Percentiles rank a stretch among this genome's conserved stretches.
Conservation (phyloP, 2,797 vertebrate genomes). For the Chiropotes sagulatus region DNA sequence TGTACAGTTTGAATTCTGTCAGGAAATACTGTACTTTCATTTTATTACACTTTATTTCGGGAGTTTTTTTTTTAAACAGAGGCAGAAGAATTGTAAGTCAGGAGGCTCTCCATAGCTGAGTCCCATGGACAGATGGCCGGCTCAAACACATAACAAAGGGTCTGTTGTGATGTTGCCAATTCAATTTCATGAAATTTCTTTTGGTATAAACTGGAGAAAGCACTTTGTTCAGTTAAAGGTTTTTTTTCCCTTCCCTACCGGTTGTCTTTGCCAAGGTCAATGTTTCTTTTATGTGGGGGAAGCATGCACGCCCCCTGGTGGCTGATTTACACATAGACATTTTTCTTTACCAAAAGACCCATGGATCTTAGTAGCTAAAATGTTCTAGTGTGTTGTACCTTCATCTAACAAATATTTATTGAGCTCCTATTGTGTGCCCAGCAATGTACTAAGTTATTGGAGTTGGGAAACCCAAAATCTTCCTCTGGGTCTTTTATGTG, state of each 20-base stretch:
- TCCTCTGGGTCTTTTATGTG: not conserved
- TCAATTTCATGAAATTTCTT: conserved; percentile 59
- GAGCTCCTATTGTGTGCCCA: not conserved
- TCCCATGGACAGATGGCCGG: conserved; percentile 47
- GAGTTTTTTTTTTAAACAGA: conserved; percentile 18
- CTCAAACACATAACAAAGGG: conserved; percentile 54
- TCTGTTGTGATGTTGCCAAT: conserved; percentile 63
- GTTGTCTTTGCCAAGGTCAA: conserved; percentile 65
- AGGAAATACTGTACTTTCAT: conserved; percentile 54
- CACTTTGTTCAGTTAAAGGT: conserved; percentile 62
- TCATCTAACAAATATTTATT: not conserved
- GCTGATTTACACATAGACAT: not conserved
- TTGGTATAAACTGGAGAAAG: conserved; percentile 71
- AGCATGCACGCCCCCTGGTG: conserved; percentile 64
- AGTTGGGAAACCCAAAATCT: not conserved
- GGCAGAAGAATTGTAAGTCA: conserved; percentile 16
- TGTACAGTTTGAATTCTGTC: conserved; percentile 54
- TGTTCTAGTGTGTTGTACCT: not conserved
- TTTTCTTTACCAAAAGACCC: not conserved
- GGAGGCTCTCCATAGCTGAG: conserved; percentile 22
- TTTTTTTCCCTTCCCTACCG: not conserved
- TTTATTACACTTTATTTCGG: conserved; percentile 49
- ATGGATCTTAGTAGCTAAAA: not conserved
- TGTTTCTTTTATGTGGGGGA: conserved; percentile 46
- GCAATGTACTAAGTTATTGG: not conserved